Conservation (phyloP, 2,888 invertebrate genomes). For the Cephus spinipes region DNA sequence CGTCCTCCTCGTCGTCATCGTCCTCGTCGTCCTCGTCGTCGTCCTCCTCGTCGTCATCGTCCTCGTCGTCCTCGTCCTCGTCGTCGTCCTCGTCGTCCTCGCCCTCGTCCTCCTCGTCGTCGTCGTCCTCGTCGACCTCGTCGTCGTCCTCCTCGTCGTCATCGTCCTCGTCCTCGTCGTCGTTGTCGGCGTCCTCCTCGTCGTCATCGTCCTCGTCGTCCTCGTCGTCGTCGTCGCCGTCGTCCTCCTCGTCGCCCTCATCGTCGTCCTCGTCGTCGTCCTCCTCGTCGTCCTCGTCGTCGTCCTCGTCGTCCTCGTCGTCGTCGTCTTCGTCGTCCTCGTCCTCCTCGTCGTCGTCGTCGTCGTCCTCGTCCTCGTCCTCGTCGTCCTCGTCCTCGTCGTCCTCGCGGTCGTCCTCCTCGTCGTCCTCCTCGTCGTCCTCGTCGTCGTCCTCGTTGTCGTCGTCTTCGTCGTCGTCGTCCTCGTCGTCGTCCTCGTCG, state of each 20-base stretch:
- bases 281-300: not conserved
- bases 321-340: too few relatives aligned
- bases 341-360: not conserved
- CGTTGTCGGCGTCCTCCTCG: too few relatives aligned
- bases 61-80: too few relatives aligned
- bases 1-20: not conserved
- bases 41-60: not conserved
- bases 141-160: not conserved
- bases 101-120: not conserved
- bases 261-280: slow-evolving; percentile 1
- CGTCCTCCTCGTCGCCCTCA: too few relatives aligned
- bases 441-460: too few relatives aligned
- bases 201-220: not conserved
- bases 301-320: slow-evolving; percentile 3
- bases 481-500: too few relatives aligned
- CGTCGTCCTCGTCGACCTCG: not conserved
- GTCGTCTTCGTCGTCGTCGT: too few relatives aligned
- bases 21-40: not conserved
- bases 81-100: too few relatives aligned
- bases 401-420: too few relatives aligned
- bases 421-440: too few relatives aligned
- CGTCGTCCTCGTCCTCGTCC: not conserved
- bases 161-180: not conserved
- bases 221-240: not conserved
- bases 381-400: not conserved